Base-by-base conservation (phyloP, 92 coral and sea anemone species). In the Anthopleura xanthogrammica region DNA sequence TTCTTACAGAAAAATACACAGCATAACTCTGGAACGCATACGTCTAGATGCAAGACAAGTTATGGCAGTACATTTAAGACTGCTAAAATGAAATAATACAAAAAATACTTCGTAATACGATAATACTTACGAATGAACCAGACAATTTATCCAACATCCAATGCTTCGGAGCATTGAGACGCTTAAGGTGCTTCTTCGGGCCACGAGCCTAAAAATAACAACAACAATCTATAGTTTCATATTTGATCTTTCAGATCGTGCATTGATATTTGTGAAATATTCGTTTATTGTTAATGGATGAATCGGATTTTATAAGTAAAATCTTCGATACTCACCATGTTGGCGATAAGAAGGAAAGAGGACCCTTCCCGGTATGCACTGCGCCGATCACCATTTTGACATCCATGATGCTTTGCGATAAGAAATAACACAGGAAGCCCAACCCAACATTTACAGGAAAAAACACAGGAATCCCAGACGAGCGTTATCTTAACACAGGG, bases 111-210 rank as follows among this genome's bases (percentile, higher is more conserved):
- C 40, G 22, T 19, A 83, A 75, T 23, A 83, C 10, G 16, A 66
- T 2, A 12, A 3, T 42, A 42, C 99, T 97, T 92, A 97, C 99
- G 86, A 97, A 97, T 55, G 82, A 80, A 85, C 99, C 99, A 92
- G 98, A 94, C 93, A 97, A 89, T 80, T 97, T 97, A 89, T 97
- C 99, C 90, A 97, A 90, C 99, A 97, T 97, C 99, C 99, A 97
- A 88, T 97, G 99, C 83, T 93, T 93, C 57, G 99, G 99, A 87
- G 99, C 99, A 92, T 97, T 97, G 84, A 97, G 88, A 89, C 99
- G 99, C 93, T 97, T 97, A 65, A 97, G 79, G 79, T 97, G 99
- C 95, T 97, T 97, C 92, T 97, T 97, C 77, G 99, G 99, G 91
- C 99, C 99, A 84, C 99, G 99, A 97, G 98, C 98, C 99, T 97